These are phyloP conservation scores for Rotaria magnacalcarata DNA, from an alignment of 2,888 invertebrate species.

Conservation along the genomic window DNA sequence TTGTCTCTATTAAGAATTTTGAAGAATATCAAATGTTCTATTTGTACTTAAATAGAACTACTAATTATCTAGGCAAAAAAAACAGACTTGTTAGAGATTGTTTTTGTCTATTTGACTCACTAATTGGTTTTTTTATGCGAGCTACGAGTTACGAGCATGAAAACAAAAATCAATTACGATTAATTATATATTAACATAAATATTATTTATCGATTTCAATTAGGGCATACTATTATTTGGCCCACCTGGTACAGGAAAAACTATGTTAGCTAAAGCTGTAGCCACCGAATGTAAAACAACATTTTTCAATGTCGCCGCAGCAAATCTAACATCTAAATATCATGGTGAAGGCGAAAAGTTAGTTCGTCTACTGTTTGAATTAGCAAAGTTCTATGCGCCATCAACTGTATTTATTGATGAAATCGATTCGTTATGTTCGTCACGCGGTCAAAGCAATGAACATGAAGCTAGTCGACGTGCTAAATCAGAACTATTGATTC, in stretches of 20 bases:
- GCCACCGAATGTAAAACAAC: conserved; percentile 63
- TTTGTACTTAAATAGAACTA: too few species aligned
- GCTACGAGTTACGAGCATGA: too few species aligned
- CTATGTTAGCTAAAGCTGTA: conserved; percentile 62
- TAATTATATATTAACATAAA: not conserved
- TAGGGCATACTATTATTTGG: conserved; percentile 61
- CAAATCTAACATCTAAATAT: conserved; percentile 94
- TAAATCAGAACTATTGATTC: conserved; percentile 91
- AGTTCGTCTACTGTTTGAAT: conserved; percentile 88
- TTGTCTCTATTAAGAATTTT: too few species aligned
- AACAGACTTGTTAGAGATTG: too few species aligned
- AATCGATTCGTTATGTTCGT: conserved; percentile 91
- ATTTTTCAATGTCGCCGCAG: conserved; percentile 78
- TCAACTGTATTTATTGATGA: conserved; percentile 98
- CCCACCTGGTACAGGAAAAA: conserved; percentile 63
- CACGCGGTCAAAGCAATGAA: conserved; percentile 88
- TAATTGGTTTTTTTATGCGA: too few species aligned
- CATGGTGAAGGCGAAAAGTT: conserved; percentile 98
- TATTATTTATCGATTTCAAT: not conserved
- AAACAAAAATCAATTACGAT: too few species aligned
- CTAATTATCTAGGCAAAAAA: too few species aligned
- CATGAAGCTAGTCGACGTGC: conserved; percentile 94
- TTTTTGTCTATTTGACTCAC: too few species aligned
- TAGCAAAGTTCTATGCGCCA: conserved; percentile 96
- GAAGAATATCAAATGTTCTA: too few species aligned